Conservation (phyloP, 2,888 invertebrate species). For the Byasa hedistus region DNA sequence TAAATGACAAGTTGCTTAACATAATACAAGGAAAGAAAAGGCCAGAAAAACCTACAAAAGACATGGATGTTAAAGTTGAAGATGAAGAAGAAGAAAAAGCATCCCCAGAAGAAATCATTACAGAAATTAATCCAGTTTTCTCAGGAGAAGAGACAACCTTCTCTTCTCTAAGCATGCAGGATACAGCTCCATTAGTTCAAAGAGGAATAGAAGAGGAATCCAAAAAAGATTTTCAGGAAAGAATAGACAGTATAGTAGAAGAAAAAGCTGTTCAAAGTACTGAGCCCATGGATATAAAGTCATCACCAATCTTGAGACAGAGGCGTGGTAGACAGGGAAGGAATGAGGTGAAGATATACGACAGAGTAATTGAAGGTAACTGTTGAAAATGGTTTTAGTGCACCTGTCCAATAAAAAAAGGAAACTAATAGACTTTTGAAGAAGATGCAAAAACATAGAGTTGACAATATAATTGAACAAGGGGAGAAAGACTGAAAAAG, state of each 20-base stretch:
- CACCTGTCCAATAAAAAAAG: too few relatives aligned
- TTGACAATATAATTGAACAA: too few relatives aligned
- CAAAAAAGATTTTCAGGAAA: conserved; percentile 33
- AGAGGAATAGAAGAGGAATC: conserved; percentile 34
- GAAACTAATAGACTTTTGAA: too few relatives aligned
- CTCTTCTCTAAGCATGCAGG: conserved; percentile 39
- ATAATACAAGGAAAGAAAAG: conserved; percentile 47
- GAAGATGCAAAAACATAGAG: too few relatives aligned
- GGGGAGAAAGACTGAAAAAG: too few relatives aligned
- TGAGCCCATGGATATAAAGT: conserved; percentile 70
- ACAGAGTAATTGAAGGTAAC: conserved; percentile 73
- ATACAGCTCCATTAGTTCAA: conserved; percentile 15
- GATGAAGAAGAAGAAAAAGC: conserved; percentile 17
- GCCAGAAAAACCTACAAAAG: conserved; percentile 10
- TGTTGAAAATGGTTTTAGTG: too few relatives aligned
- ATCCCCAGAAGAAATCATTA: conserved; percentile 26
- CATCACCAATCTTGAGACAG: conserved; percentile 61
- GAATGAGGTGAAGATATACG: conserved; percentile 76
- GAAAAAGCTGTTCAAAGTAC: conserved; percentile 42
- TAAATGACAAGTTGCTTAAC: conserved; percentile 64
- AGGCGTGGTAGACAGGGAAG: conserved; percentile 65
- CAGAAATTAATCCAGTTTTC: conserved; percentile 22
- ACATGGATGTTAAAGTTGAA: conserved; percentile 5
- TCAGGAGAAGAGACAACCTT: conserved; percentile 44
- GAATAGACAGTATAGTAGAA: conserved; percentile 43